These are phyloP conservation scores for Beris chalybata DNA, from an alignment of 2,888 invertebrate species.

Conservation along the genomic window DNA sequence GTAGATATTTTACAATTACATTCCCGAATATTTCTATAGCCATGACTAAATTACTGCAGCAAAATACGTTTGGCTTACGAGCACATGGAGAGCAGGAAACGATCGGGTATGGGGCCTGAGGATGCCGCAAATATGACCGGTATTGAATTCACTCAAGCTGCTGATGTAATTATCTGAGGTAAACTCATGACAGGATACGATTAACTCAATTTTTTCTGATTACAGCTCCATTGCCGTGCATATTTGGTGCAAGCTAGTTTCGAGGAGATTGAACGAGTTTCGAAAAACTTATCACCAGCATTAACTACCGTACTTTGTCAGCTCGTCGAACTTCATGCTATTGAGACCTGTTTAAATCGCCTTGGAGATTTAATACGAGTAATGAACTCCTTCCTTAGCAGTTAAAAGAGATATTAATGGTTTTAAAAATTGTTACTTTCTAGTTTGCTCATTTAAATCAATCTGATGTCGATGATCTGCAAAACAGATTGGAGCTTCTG, in stretches of 20 bases:
- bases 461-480: constrained; percentile 58
- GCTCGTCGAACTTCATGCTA: constrained; percentile 76
- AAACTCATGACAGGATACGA: no score
- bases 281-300: constrained; percentile 61
- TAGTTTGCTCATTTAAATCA: constrained; percentile 52
- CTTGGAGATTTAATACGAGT: constrained; percentile 82
- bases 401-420: neutral
- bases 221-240: constrained; percentile 79
- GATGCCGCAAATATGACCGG: constrained; percentile 88
- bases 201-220: no score
- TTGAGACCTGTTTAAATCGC: constrained; percentile 73
- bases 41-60: constrained; percentile 54
- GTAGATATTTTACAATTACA: constrained; percentile 45
- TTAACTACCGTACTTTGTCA: constrained; percentile 68
- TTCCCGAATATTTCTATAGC: neutral
- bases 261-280: constrained; percentile 59
- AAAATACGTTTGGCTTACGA: constrained; percentile 72
- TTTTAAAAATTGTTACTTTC: neutral
- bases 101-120: constrained; percentile 67
- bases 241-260: constrained; percentile 75
- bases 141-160: constrained; percentile 78
- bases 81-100: constrained; percentile 70
- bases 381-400: constrained; percentile 39
- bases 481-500: constrained; percentile 71
- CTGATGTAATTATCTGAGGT: constrained; percentile 64